Percentiles rank a stretch among this genome's conserved stretches.
These are phyloP conservation scores for Lochmaea capreae DNA, from an alignment of 2,888 invertebrate genomes.

Conservation along the genomic window DNA sequence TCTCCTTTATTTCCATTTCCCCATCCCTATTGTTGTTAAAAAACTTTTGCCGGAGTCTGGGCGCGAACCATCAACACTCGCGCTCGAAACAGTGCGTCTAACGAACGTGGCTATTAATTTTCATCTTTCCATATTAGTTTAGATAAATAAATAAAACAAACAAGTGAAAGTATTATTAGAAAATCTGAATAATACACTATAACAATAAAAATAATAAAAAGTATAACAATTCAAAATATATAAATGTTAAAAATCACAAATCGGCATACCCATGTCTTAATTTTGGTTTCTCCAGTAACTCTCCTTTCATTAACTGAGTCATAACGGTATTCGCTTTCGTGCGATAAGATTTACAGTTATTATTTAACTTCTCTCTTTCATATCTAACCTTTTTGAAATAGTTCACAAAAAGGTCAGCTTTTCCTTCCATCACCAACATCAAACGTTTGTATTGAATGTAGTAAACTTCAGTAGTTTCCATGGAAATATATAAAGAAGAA, in stretches of 20 bases:
- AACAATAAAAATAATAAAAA: not conserved
- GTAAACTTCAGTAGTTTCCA: conserved; percentile 61
- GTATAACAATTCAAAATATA: not conserved
- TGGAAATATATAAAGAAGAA: conserved; percentile 46
- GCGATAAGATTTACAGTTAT: not conserved
- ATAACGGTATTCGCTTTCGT: not conserved
- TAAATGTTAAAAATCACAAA: not conserved
- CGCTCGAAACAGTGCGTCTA: too few species aligned
- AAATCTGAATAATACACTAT: too few species aligned
- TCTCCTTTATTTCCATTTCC: too few species aligned
- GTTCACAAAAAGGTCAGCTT: not conserved
- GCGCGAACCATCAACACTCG: too few species aligned
- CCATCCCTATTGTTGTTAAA: too few species aligned
- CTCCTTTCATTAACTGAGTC: conserved; percentile 4
- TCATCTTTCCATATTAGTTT: too few species aligned
- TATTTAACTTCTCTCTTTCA: not conserved
- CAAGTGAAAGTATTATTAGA: too few species aligned
- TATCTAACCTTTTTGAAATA: not conserved
- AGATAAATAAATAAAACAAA: too few species aligned
- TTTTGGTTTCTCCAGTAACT: conserved; percentile 11
- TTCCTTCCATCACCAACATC: not conserved
- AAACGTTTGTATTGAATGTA: conserved; percentile 16
- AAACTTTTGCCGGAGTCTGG: too few species aligned
- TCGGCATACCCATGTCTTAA: not conserved
- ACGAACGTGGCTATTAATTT: too few species aligned